Evolutionary conservation across 1,140 invertebrate genomes (phyloP).

Genomic region (Drosophila watanabei): DNA sequence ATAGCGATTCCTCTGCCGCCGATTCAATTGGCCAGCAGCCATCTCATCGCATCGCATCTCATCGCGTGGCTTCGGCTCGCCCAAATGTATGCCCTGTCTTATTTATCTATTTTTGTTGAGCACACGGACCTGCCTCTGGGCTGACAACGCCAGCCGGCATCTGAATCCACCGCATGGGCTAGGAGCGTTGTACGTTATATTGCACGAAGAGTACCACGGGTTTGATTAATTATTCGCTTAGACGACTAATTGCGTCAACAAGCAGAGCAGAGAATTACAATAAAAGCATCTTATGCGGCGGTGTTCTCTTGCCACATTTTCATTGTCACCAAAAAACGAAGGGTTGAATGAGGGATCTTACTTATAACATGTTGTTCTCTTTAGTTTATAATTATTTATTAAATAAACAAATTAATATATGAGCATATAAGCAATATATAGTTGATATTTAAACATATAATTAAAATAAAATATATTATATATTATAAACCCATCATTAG

Average conservation of each 20-base stretch:
- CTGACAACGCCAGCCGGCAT: conserved; percentile 44
- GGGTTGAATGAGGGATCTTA: too few species aligned
- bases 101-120: conserved; percentile 69
- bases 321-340: conserved; percentile 5
- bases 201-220: conserved; percentile 45
- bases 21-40: conserved; percentile 53
- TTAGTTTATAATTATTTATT: not conserved
- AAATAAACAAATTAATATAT: not conserved
- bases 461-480: not conserved
- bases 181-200: conserved; percentile 51
- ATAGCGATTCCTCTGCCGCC: conserved; percentile 20
- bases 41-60: conserved; percentile 59
- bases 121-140: conserved; percentile 48
- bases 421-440: not conserved
- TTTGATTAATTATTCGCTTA: conserved; percentile 64
- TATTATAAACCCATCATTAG: too few species aligned
- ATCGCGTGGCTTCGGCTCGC: conserved; percentile 43
- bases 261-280: conserved; percentile 31
- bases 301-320: conserved; percentile 9
- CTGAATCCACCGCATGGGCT: conserved; percentile 22
- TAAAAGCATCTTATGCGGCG: not conserved
- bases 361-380: not conserved
- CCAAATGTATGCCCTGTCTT: conserved; percentile 60
- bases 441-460: not conserved
- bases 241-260: conserved; percentile 40